Evolutionary conservation across 2,888 invertebrate species (phyloP), one percentile per base, ranked within the genome.

Genomic region (Leucozona laternaria): DNA sequence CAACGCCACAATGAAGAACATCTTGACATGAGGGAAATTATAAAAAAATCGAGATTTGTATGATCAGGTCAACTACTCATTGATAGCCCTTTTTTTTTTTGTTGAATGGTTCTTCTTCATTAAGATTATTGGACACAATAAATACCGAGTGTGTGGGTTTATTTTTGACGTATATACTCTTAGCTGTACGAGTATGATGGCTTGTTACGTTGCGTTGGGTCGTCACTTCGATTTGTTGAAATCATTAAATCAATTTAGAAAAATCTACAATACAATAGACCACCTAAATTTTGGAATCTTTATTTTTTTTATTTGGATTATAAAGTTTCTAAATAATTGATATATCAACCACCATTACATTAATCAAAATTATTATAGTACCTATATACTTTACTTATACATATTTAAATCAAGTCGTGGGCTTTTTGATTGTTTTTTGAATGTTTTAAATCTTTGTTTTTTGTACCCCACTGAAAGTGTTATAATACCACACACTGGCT

Each of bases 191-290:
- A n/a, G n/a, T n/a, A n/a, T n/a, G n/a, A n/a, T 13, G 48, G 20
- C 31, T 45, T 2, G 73, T 60, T 8, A 31, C 48, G 31, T 58
- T 37, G 20, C 11, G 17, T 53, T 62, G 28, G 53, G 20, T 34
- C n/a, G 17, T 37, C 28, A 17, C 48, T 50, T 62, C 31, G 25
- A 45, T 76, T 66, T 57, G n/a, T 60, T 76, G 76, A 84, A 84
- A 84, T 84, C 80, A 80, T 84, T 80, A 68, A 84, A 84, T 66
- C 84, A 84, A 84, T 72, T 84, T 80, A n/a, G 43, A 22, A 72
- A 79, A 55, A 62, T 37, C 28, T n/a, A 17, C 43, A 58, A 79
- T 50, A 79, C 79, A 79, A 84, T 84, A 76, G 79, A 79, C 84
- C 76, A 80, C 80, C 84, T 76, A 58, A 70, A 71, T 84, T 53